phyloP scores from a whole-genome alignment of 2,113 vertebrate genomes.

The Brachyhypopomus occidentalis region DNA sequence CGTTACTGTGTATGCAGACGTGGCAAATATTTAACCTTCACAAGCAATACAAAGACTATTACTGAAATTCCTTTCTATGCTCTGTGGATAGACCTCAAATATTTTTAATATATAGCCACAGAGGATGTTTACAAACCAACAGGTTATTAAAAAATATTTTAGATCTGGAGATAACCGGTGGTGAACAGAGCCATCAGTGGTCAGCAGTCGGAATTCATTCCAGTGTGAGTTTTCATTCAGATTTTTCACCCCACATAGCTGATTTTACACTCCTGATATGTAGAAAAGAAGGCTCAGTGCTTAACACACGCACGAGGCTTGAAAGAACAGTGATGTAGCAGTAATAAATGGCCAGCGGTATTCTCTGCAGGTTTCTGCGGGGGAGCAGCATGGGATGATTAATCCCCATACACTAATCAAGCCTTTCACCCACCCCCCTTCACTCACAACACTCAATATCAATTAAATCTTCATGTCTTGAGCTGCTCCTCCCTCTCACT shows the following conservation, averaged over 20 bases:
- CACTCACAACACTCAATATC: conserved; percentile 57
- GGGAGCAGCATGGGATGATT: conserved; percentile 50
- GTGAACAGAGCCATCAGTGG: background rate
- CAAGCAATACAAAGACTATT: background rate
- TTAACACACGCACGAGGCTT: conserved; percentile 44
- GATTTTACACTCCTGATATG: conserved; percentile 1
- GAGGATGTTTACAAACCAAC: too few species aligned
- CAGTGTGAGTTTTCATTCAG: background rate
- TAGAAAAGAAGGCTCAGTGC: background rate
- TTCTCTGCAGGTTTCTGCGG: conserved; percentile 21
- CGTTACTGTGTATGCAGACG: background rate
- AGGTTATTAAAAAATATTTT: too few species aligned
- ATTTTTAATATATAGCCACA: too few species aligned
- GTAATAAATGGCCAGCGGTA: conserved; percentile 58
- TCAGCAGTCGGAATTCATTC: background rate
- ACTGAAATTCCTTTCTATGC: too few species aligned
- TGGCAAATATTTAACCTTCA: conserved; percentile 2
- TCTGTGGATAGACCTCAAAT: too few species aligned
- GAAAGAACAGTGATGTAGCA: conserved; percentile 56
- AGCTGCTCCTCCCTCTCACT: conserved; percentile 17
- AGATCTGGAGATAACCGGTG: background rate
- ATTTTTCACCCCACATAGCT: background rate
- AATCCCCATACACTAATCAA: conserved; percentile 54
- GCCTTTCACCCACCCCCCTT: conserved; percentile 41
- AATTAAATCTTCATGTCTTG: conserved; percentile 53